A percentile compares a stretch with the other conserved stretches of the same genome.
phyloP scores from a whole-genome alignment of 2,888 invertebrate genomes.

The Urechis unicinctus region DNA sequence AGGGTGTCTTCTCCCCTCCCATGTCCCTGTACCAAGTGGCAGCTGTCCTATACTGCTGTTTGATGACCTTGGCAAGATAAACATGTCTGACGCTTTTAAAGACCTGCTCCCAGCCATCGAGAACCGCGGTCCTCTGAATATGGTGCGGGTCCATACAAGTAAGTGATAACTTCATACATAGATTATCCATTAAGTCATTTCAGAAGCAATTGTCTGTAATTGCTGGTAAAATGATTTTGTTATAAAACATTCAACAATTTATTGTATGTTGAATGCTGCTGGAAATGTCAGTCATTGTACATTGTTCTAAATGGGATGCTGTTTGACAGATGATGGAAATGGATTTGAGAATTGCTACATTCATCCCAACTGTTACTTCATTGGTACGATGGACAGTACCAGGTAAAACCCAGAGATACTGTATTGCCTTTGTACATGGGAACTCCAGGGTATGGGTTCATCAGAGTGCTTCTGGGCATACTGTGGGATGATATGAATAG shows the following conservation, averaged over 20 bases:
- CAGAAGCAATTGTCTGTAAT: neutral
- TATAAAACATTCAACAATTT: too few relatives aligned
- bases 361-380: constrained; percentile 36
- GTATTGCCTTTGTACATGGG: too few relatives aligned
- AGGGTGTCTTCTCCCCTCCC: constrained; percentile 33
- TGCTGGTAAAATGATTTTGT: too few relatives aligned
- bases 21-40: constrained; percentile 2
- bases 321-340: too few relatives aligned
- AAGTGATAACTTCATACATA: neutral
- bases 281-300: neutral
- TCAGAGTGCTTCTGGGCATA: too few relatives aligned
- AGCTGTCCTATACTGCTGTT: constrained; percentile 33
- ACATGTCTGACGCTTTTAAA: constrained; percentile 35
- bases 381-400: constrained; percentile 44
- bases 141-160: constrained; percentile 10
- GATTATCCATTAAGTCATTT: neutral
- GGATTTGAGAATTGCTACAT: constrained; percentile 27
- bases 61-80: constrained; percentile 36
- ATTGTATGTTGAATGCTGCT: too few relatives aligned
- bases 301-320: constrained; percentile 1
- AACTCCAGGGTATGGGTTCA: too few relatives aligned
- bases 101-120: constrained; percentile 35
- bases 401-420: constrained; percentile 29
- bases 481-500: too few relatives aligned
- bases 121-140: constrained; percentile 32